phyloP scores from a whole-genome alignment of 2,888 invertebrate genomes.

The Ophion costatus region DNA sequence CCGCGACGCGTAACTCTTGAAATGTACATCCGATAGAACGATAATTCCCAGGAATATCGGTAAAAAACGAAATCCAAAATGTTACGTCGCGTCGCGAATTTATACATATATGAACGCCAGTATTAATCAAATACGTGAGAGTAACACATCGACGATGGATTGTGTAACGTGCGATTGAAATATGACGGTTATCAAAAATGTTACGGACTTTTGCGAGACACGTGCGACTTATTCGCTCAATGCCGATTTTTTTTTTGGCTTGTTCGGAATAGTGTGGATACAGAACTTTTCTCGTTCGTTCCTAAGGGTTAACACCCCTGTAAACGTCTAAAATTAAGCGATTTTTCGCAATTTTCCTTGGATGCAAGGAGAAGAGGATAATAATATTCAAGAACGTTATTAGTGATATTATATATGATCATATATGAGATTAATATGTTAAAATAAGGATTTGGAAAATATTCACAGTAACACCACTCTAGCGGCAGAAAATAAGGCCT shows the following conservation, averaged over 20 bases:
- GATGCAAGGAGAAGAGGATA: too few species aligned
- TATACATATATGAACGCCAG: background rate
- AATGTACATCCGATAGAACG: constrained; percentile 14
- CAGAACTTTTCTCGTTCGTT: too few species aligned
- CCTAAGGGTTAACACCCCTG: too few species aligned
- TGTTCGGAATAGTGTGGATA: background rate
- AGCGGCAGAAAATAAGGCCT: too few species aligned
- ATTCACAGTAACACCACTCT: too few species aligned
- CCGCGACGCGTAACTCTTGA: constrained; percentile 14
- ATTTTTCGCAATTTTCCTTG: too few species aligned
- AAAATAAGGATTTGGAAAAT: too few species aligned
- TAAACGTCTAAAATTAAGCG: too few species aligned
- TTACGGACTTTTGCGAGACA: background rate
- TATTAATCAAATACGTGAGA: constrained; percentile 6
- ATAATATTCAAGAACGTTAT: too few species aligned
- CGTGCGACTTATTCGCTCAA: background rate
- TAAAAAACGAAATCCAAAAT: constrained; percentile 13
- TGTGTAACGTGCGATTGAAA: constrained; percentile 36
- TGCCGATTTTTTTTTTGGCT: background rate
- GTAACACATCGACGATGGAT: background rate
- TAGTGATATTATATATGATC: too few species aligned
- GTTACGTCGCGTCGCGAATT: constrained; percentile 34
- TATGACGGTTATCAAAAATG: constrained; percentile 2
- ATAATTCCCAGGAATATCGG: background rate
- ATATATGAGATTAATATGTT: too few species aligned